These are phyloP conservation scores for Macrosteles quadrilineatus DNA, from an alignment of 1,140 invertebrate species.

Conservation along the genomic window DNA sequence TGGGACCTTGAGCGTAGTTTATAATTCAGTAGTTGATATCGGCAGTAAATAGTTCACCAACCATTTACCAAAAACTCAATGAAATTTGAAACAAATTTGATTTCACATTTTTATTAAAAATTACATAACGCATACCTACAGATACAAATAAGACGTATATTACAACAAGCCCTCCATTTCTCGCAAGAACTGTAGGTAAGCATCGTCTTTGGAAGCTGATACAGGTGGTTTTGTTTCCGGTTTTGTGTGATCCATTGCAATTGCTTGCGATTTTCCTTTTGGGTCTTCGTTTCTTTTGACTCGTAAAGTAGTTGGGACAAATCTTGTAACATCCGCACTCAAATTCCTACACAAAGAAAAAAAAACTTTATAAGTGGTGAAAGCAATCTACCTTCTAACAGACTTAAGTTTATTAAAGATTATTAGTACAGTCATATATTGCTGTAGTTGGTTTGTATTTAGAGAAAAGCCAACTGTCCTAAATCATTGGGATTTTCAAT, in stretches of 20 bases:
- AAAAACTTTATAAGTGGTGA: too few relatives aligned
- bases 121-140: not conserved
- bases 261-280: constrained; percentile 46
- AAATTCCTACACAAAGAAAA: constrained; percentile 70
- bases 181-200: constrained; percentile 97
- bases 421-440: too few relatives aligned
- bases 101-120: not conserved
- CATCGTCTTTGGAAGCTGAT: constrained; percentile 90
- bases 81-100: too few relatives aligned
- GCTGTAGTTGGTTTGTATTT: too few relatives aligned
- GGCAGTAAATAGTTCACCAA: too few relatives aligned
- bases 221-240: constrained; percentile 34
- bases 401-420: too few relatives aligned
- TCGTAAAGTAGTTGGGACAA: constrained; percentile 88
- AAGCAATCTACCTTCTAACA: too few relatives aligned
- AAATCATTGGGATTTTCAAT: too few relatives aligned
- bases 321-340: constrained; percentile 92
- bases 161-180: constrained; percentile 94
- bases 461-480: too few relatives aligned
- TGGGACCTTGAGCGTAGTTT: too few relatives aligned
- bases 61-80: too few relatives aligned
- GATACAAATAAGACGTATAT: not conserved
- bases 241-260: constrained; percentile 6
- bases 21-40: too few relatives aligned
- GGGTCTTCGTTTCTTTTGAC: constrained; percentile 82